Base-by-base conservation (phyloP, 35 echinoderm and acorn worm species). In the Antedon bifida region DNA sequence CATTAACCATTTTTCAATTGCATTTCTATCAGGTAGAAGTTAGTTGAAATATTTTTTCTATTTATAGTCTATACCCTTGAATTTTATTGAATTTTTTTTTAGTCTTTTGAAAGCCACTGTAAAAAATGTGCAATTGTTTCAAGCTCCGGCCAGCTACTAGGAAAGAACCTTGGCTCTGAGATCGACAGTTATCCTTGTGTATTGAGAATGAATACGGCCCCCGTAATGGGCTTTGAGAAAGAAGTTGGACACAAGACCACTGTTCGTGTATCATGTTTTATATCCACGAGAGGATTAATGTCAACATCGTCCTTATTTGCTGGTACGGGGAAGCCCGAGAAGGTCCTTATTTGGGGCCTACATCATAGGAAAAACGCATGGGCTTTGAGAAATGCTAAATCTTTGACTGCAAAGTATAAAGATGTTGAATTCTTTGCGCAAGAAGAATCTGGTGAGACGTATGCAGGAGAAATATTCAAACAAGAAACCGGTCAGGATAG, bases 121-220 rank as follows among this genome's bases (percentile, higher is more conserved):
- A 78, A 38, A 17, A 38, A 79, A 74, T 89, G 87, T 75, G 81
- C 87, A 39, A 30, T 89, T 19, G 87, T 89, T n/a, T 89, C 87
- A 5, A 89, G 81, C 9, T 89, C 87, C 17, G 87, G 87, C 26
- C 87, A 89, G 45, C 39, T 89, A 21, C 26, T 84, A 19, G 83
- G 83, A 82, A 78, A 36, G 4, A 34, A 33, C 7, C 82, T 75
- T 0, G 87, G 87, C 36, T 29, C 39, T 2, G 87, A 89, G 33
- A 89, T 89, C 74, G 87, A 89, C 82, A 79, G 76, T 33, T 84
- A 75, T 35, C 36, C 81, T 3, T 89, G 87, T 82, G 82, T 89
- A 0, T 46, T 89, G n/a, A 73, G 87, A 13, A 89, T 89, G 87
- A 89, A 89, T 30, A 77, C 81, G 26, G 87, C 87, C 0, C 87